Percentiles rank a stretch among this genome's conserved stretches.
Conservation (phyloP, 2,797 vertebrate species). For the Anas flavirostris region DNA sequence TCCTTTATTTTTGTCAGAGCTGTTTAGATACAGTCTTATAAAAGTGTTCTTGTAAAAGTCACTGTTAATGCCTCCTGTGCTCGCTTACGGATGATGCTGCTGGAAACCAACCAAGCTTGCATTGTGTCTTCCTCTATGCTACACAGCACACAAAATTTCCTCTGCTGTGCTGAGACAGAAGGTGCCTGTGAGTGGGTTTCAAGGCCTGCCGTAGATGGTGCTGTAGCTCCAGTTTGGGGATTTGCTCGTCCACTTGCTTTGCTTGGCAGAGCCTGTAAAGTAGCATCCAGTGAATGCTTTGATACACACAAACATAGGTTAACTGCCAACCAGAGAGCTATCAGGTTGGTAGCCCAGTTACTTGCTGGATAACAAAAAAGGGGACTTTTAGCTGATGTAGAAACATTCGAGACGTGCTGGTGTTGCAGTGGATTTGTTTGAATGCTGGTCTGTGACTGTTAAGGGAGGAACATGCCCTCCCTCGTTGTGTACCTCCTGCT, state of each 20-base stretch:
- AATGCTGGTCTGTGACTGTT: not conserved
- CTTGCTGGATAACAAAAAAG: not conserved
- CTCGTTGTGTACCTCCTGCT: not conserved
- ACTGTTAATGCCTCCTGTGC: not conserved
- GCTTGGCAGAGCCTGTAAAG: not conserved
- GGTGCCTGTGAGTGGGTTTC: rapidly evolving
- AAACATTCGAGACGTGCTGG: not conserved
- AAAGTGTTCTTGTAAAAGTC: not conserved
- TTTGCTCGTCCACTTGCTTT: not conserved
- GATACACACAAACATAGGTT: not conserved
- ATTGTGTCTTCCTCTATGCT: not conserved
- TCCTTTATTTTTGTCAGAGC: not conserved
- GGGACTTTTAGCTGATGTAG: not conserved
- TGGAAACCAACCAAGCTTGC: not conserved
- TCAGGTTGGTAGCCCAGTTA: not conserved
- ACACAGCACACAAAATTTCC: not conserved
- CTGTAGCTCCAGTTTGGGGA: not conserved
- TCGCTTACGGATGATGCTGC: not conserved
- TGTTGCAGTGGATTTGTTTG: not conserved
- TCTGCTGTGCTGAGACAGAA: not conserved
- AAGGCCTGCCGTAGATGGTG: rapidly evolving
- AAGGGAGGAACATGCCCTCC: not conserved
- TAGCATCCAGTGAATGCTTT: not conserved
- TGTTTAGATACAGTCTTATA: not conserved
- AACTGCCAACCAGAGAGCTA: not conserved